A percentile compares a stretch with the other conserved stretches of the same genome.
Conservation (phyloP, 2,113 vertebrate species). For the Dipodomys merriami region DNA sequence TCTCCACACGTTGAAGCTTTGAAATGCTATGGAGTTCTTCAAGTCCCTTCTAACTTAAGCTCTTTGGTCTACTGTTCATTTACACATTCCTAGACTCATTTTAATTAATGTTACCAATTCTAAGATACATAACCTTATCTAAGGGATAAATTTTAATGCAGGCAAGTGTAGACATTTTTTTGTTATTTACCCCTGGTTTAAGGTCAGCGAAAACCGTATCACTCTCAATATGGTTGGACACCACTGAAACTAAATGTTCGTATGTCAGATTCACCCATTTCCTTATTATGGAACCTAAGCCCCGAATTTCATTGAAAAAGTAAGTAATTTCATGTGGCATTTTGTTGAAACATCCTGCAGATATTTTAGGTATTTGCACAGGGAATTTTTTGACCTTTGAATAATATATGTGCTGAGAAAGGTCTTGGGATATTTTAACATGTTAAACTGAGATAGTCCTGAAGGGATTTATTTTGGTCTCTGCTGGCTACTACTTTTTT, state of each 20-base stretch:
- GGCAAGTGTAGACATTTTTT: not conserved
- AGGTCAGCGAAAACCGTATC: not conserved
- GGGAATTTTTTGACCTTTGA: conserved; percentile 79
- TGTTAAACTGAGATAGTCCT: conserved; percentile 56
- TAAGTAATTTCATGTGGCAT: conserved; percentile 66
- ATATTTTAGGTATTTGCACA: conserved; percentile 78
- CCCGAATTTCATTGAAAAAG: conserved; percentile 36
- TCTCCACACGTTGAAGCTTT: not conserved
- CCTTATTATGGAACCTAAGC: conserved; percentile 25
- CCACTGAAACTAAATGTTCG: no score
- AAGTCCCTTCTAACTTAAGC: not conserved
- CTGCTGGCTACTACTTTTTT: conserved; percentile 32
- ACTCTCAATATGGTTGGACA: not conserved
- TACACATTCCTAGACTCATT: not conserved
- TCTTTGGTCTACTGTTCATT: conserved; percentile 15
- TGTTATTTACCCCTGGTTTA: not conserved
- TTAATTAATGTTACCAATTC: not conserved
- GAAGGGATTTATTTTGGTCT: conserved; percentile 67
- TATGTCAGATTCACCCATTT: not conserved
- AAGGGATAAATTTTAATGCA: conserved; percentile 25
- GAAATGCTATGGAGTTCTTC: not conserved
- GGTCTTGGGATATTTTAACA: conserved; percentile 75
- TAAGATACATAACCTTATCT: not conserved
- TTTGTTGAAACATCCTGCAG: conserved; percentile 67
- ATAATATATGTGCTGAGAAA: conserved; percentile 76